Evolutionary conservation across 2,888 invertebrate species (phyloP), one percentile per base, ranked within the genome.

Genomic region (Drosophila paramelanica): DNA sequence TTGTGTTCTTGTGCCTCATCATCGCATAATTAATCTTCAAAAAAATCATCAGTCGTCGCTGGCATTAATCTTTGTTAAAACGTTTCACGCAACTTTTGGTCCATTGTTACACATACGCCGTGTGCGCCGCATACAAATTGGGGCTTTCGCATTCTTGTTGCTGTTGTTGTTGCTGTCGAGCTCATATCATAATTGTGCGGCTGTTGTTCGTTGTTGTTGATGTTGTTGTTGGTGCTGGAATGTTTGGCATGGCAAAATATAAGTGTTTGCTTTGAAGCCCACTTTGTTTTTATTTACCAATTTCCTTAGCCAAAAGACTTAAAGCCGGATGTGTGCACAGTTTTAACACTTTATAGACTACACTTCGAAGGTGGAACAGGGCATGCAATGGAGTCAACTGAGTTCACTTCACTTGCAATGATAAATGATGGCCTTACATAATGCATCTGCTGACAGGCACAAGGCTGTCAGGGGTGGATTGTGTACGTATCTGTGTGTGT

Each of bases 1-100:
- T 76, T 75, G 53, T 55, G 55, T 76, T 60, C 62, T 75, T 85
- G 79, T 75, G 83, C 82, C 86, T 80, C 81, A 81, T 89, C 88
- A 87, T 88, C 80, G 88, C 79, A 86, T 89, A 90, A 90, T 90
- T 90, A 90, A 90, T 90, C 90, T 90, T 88, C 84, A 86, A 81
- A 82, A 77, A 89, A 88, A 88, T 89, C 90, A 88, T 86, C 83
- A 83, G 88, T 88, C 83, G 82, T 78, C 78, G 82, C 84, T 76
- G 83, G 79, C 86, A 90, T 90, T 90, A 89, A 89, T 89, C 89
- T 86, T 88, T 84, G 83, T 89, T 88, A 81, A 79, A 79, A 79
- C 80, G 84, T 85, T 87, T 88, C 77, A 80, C 84, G 74, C 82
- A 78, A 89, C 81, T 77, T 80, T 78, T 79, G 79, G 76, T 77